Evolutionary conservation across 2,113 vertebrate genomes (phyloP).

Genomic region (Panurus biarmicus): DNA sequence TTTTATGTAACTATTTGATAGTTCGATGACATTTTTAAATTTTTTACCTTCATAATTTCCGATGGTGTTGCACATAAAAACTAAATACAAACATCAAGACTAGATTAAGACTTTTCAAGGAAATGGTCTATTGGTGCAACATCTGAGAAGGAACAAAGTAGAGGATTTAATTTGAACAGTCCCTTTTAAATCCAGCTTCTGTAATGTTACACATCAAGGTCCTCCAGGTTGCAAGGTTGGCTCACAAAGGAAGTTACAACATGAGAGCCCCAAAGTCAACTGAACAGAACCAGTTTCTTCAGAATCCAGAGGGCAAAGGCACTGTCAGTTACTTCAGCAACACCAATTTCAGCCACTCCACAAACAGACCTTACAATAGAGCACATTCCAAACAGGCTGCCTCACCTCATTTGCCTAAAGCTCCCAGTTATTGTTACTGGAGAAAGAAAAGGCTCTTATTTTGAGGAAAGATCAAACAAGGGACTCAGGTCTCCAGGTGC

Average conservation of each 20-base stretch:
- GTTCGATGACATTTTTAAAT: neutral
- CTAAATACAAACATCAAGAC: neutral
- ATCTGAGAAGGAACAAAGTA: neutral
- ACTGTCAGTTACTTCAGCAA: neutral
- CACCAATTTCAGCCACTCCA: neutral
- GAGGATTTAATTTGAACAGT: neutral
- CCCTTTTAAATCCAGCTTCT: neutral
- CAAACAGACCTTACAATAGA: neutral
- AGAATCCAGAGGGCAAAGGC: neutral
- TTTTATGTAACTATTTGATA: neutral
- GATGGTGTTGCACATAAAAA: neutral
- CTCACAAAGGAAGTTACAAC: neutral
- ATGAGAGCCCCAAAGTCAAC: neutral
- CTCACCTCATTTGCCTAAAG: neutral
- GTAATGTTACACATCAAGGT: neutral
- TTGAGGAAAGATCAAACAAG: neutral
- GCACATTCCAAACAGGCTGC: neutral
- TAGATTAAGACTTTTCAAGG: neutral
- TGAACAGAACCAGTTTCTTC: neutral
- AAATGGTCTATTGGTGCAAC: neutral
- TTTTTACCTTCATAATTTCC: neutral
- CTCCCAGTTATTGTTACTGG: neutral
- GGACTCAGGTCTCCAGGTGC: neutral
- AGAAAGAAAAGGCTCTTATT: neutral
- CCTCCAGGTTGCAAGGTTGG: neutral